Evolutionary conservation across 2,888 invertebrate species (phyloP), one percentile per base, ranked within the genome.

Genomic region (Idaea biselata): DNA sequence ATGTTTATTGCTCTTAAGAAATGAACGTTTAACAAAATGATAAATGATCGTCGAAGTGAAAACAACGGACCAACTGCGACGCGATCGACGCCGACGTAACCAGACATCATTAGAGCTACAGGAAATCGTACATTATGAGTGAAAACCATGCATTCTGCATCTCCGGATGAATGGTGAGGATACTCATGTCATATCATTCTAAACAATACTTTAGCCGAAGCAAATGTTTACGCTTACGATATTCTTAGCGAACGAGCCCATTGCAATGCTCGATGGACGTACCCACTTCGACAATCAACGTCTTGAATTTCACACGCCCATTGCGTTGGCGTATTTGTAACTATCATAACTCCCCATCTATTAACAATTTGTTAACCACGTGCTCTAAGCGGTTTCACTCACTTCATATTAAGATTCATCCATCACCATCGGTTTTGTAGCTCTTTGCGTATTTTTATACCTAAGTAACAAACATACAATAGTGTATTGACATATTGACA

Each of bases 91-190:
- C 25, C 25, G 25, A 25, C 66, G 69, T 72, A 76, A 77, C 73
- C 72, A 76, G 74, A 70, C 73, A 71, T 80, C 81, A 80, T 82
- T 83, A 82, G 66, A 64, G 68, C 69, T 68, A 71, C 79, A 81
- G 80, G 83, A 84, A 83, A 79, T 76, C 69, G 72, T 77, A 75
- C 71, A 77, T 81, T 79, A 82, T 71, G 72, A 79, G 82, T 77
- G 81, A 80, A 82, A 81, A 79, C 81, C 73, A 71, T 69, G 75
- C 76, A 78, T 75, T 76, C 75, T 73, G 71, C 73, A 75, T 80
- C 77, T 80, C 74, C 70, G 73, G 77, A 73, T 73, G 75, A 79
- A 75, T 65, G 62, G 62, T 64, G 71, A 60, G 59, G 60, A 75
- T 73, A 59, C 66, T 68, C 63, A 56, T 63, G 62, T 63, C 68